Conservation (phyloP, 2,113 vertebrate species). For the Plecturocebus donacophilus region DNA sequence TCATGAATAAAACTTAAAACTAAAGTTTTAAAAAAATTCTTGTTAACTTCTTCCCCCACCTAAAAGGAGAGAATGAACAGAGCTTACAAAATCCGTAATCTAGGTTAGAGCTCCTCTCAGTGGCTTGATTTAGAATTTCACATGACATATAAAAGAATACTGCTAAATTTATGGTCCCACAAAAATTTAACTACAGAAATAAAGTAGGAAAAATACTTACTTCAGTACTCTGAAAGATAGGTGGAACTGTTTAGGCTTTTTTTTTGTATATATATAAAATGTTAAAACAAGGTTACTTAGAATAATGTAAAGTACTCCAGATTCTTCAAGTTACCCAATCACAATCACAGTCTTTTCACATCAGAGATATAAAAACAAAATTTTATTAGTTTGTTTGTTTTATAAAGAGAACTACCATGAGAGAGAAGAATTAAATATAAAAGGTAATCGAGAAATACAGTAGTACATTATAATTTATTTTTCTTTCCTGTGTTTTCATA, state of each 20-base stretch:
- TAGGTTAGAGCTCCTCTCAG: conserved; percentile 83
- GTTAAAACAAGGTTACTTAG: neutral
- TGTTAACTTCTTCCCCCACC: neutral
- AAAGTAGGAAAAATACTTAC: neutral
- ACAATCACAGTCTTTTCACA: neutral
- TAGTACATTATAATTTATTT: neutral
- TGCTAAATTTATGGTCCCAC: neutral
- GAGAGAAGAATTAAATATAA: neutral
- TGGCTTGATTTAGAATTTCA: conserved; percentile 63
- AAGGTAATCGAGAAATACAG: neutral
- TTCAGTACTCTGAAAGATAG: neutral
- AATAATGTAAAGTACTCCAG: neutral
- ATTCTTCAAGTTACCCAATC: neutral
- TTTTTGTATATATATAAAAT: neutral
- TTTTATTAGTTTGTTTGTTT: no score
- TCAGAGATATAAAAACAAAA: neutral
- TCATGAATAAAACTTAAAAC: neutral
- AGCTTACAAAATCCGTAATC: neutral
- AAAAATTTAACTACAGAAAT: neutral
- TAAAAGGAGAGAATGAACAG: fast-evolving
- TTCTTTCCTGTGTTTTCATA: neutral
- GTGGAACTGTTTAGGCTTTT: neutral
- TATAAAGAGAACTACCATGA: neutral
- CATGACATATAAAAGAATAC: neutral
- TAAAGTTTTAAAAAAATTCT: neutral